phyloP scores from a whole-genome alignment of 2,113 vertebrate species.

The Capreolus pygargus region DNA sequence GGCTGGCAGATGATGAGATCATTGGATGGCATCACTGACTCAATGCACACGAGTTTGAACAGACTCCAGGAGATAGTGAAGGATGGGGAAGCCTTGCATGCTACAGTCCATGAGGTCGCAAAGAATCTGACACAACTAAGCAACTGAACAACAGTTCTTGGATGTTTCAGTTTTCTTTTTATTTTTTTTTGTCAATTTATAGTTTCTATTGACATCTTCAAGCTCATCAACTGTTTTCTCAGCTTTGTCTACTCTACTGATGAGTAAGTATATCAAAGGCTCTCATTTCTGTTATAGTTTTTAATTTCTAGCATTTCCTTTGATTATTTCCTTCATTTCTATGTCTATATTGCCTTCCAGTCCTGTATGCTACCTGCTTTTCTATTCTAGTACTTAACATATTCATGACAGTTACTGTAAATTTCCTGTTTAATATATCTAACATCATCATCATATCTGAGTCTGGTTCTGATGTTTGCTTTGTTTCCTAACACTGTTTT shows the following conservation, averaged over 20 bases:
- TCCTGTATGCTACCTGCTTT: not conserved
- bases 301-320: not conserved
- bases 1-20: not conserved
- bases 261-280: not conserved
- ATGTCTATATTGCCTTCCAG: not conserved
- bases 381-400: not conserved
- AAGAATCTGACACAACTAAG: not conserved
- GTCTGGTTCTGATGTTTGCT: not conserved
- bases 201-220: not conserved
- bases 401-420: not conserved
- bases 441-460: not conserved
- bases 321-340: not conserved
- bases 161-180: not conserved
- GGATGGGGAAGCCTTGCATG: rapidly evolving
- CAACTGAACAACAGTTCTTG: not conserved
- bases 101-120: not conserved
- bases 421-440: not conserved
- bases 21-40: not conserved
- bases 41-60: not conserved
- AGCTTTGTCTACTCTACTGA: not conserved
- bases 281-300: not conserved
- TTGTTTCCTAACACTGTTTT: not conserved
- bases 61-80: not conserved
- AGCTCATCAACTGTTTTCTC: not conserved
- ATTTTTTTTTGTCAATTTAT: not conserved